A percentile compares a stretch with the other conserved stretches of the same genome.
Conservation (phyloP, 2,888 invertebrate genomes). For the Tanypteryx hageni region DNA sequence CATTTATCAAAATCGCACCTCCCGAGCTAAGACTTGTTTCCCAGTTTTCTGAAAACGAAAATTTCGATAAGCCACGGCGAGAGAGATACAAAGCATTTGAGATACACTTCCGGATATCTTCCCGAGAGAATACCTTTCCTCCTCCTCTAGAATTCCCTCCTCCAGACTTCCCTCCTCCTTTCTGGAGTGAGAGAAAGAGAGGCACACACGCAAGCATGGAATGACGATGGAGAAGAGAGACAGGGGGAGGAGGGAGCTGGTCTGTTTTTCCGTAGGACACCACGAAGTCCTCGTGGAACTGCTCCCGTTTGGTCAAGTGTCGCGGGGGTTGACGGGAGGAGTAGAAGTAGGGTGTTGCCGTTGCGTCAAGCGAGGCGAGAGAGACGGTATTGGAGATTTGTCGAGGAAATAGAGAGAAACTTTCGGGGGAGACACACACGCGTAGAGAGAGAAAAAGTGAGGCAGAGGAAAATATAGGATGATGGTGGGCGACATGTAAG, state of each 20-base stretch:
- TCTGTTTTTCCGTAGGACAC: background rate
- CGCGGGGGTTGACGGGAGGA: background rate
- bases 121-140: background rate
- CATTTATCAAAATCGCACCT: constrained; percentile 3
- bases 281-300: background rate
- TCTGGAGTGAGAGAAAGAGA: too few species aligned
- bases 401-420: background rate
- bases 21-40: background rate
- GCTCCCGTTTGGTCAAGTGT: background rate
- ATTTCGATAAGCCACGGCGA: background rate
- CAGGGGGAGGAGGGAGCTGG: background rate
- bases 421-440: background rate
- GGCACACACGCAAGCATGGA: too few species aligned
- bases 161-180: background rate
- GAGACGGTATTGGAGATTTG: constrained; percentile 23
- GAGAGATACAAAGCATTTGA: background rate
- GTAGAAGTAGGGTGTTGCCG: background rate
- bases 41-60: background rate
- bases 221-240: too few species aligned
- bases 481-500: background rate
- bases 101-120: constrained; percentile 46
- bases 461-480: background rate
- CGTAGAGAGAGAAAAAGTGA: background rate
- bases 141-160: background rate
- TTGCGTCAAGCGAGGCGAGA: constrained; percentile 35